A percentile compares a stretch with the other conserved stretches of the same genome.
Conservation (phyloP, 2,888 invertebrate species). For the Diarsia rubi region DNA sequence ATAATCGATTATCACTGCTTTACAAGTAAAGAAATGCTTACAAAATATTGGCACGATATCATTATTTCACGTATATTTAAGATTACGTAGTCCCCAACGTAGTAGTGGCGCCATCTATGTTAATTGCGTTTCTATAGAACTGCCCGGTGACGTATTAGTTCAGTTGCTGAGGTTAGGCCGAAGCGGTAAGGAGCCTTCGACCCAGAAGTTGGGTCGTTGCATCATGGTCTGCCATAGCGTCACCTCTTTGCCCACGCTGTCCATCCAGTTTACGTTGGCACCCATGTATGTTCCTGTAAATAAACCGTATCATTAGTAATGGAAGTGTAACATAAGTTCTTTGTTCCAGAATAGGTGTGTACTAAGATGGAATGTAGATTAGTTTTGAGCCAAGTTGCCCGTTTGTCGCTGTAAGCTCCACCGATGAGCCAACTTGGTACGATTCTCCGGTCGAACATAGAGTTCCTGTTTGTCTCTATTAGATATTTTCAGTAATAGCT, state of each 20-base stretch:
- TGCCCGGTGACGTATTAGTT: slow-evolving; percentile 55
- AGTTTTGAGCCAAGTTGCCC: not conserved
- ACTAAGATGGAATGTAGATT: not conserved
- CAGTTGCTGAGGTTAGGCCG: slow-evolving; percentile 93
- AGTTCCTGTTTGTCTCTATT: not conserved
- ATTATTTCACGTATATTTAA: slow-evolving; percentile 41
- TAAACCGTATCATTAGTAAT: slow-evolving; percentile 57
- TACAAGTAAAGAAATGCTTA: slow-evolving; percentile 51
- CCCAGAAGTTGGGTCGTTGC: slow-evolving; percentile 98
- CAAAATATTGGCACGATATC: slow-evolving; percentile 51
- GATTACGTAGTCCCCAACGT: slow-evolving; percentile 34
- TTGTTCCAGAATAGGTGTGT: not conserved
- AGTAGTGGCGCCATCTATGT: slow-evolving; percentile 23
- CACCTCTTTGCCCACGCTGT: slow-evolving; percentile 97
- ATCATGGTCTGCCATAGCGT: slow-evolving; percentile 98
- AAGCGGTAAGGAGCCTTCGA: slow-evolving; percentile 97
- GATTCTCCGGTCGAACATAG: not conserved
- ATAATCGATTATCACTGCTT: slow-evolving; percentile 41
- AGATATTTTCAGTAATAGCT: not conserved
- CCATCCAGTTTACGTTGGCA: slow-evolving; percentile 98
- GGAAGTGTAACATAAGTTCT: not conserved
- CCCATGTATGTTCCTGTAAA: slow-evolving; percentile 95
- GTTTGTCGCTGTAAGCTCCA: not conserved
- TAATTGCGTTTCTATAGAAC: slow-evolving; percentile 41
- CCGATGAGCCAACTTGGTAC: not conserved